phyloP scores from a whole-genome alignment of 92 coral and sea anemone species.

The Actinostola sp. region DNA sequence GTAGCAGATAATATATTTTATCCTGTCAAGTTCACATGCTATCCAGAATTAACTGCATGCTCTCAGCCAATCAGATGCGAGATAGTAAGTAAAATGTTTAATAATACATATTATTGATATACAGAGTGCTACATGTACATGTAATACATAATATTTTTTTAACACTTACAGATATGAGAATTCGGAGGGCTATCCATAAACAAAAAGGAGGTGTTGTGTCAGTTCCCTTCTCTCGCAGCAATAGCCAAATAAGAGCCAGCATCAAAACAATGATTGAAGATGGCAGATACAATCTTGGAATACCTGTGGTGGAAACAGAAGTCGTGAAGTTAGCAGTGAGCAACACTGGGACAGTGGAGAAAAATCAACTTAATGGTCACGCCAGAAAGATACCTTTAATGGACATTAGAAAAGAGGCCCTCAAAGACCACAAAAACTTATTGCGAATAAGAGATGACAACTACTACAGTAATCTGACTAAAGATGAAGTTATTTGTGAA shows the following conservation, averaged over 20 bases:
- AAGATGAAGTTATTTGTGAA: slow-evolving; percentile 13
- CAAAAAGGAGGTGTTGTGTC: slow-evolving; percentile 31
- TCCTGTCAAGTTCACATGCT: too few species aligned
- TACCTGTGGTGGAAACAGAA: slow-evolving; percentile 34
- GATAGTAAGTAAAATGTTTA: too few species aligned
- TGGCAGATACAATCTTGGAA: slow-evolving; percentile 32
- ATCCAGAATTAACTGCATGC: too few species aligned
- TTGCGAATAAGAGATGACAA: slow-evolving; percentile 22
- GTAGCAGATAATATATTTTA: too few species aligned
- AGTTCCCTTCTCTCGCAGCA: slow-evolving; percentile 29
- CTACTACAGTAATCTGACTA: slow-evolving; percentile 23
- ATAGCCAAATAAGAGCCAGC: slow-evolving; percentile 8
- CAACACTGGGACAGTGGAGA: slow-evolving; percentile 25
- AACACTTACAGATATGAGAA: slow-evolving; percentile 22
- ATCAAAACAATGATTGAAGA: slow-evolving; percentile 17
- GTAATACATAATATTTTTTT: too few species aligned
- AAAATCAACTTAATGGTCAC: slow-evolving; percentile 6
- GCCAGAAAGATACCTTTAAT: slow-evolving; percentile 52
- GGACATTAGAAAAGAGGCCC: slow-evolving; percentile 42
- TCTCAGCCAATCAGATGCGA: too few species aligned
- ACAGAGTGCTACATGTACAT: too few species aligned
- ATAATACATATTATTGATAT: too few species aligned
- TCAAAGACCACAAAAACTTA: slow-evolving; percentile 17
- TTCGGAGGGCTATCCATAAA: slow-evolving; percentile 26
- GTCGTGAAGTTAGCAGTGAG: slow-evolving; percentile 24